phyloP scores from a whole-genome alignment of 2,888 invertebrate genomes.

The Euphydryas editha region DNA sequence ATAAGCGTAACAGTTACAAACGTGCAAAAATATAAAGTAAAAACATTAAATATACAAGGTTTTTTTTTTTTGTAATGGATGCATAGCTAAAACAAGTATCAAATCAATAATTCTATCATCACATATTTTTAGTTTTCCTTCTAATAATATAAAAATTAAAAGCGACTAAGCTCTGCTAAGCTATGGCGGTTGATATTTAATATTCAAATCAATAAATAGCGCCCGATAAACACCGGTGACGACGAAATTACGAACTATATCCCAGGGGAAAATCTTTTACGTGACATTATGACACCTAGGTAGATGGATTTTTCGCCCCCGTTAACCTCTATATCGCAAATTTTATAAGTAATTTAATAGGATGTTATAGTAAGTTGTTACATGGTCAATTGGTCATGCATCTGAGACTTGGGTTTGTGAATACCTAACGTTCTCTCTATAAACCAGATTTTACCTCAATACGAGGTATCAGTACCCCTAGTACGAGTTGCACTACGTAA shows the following conservation, averaged over 20 bases:
- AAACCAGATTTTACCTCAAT: conserved; percentile 20
- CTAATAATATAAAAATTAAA: neutral
- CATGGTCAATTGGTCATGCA: neutral
- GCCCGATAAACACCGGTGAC: too few species aligned
- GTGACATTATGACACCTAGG: too few species aligned
- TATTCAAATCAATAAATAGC: too few species aligned
- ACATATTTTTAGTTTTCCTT: conserved; percentile 15
- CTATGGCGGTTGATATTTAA: too few species aligned
- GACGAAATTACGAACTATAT: too few species aligned
- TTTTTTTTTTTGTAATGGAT: too few species aligned
- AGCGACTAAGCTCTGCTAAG: too few species aligned
- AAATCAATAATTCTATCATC: conserved; percentile 10
- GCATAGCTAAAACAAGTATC: neutral
- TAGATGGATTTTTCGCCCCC: too few species aligned
- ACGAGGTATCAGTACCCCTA: neutral
- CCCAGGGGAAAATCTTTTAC: too few species aligned
- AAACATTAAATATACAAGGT: neutral
- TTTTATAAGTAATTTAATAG: too few species aligned
- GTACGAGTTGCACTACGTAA: too few species aligned
- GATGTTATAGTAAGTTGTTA: neutral
- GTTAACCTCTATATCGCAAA: too few species aligned
- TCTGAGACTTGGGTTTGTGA: conserved; percentile 8
- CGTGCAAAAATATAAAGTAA: neutral
- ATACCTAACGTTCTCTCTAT: conserved; percentile 15
- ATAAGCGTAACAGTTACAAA: neutral